Percentiles rank a stretch among this genome's conserved stretches.
Conservation (phyloP, 2,113 vertebrate genomes). For the Dermatemys mawii region DNA sequence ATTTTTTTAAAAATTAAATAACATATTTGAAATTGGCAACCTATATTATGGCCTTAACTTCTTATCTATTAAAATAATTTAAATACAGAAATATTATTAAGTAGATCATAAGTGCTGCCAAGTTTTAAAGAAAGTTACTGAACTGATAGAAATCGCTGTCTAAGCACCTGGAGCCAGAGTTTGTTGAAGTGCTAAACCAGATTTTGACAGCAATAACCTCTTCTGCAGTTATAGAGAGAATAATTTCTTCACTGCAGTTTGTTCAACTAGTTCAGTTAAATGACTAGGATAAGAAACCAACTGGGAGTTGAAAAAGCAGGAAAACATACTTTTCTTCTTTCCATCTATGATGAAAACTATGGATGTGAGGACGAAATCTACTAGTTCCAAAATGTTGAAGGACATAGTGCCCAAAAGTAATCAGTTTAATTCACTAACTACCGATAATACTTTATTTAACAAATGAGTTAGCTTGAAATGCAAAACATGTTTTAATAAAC, state of each 20-base stretch:
- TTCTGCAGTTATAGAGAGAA: background rate
- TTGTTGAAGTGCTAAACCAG: background rate
- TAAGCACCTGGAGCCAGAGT: background rate
- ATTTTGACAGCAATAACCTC: background rate
- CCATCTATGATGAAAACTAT: background rate
- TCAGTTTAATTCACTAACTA: no score
- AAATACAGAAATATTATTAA: background rate
- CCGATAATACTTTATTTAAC: no score
- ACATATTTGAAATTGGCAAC: background rate
- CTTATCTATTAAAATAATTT: background rate
- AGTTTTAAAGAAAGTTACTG: background rate
- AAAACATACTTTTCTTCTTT: background rate
- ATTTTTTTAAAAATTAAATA: background rate
- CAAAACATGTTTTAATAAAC: no score
- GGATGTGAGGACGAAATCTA: no score
- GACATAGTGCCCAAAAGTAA: no score
- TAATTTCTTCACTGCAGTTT: background rate
- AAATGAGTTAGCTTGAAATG: no score
- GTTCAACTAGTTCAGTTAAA: background rate
- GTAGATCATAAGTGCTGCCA: background rate
- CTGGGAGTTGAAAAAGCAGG: background rate
- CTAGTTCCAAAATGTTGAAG: no score
- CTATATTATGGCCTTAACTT: background rate
- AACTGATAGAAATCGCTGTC: background rate
- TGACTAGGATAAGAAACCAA: background rate